Percentiles rank a stretch among this genome's conserved stretches.
Conservation (phyloP, 2,797 vertebrate species). For the Chrosomus eos region DNA sequence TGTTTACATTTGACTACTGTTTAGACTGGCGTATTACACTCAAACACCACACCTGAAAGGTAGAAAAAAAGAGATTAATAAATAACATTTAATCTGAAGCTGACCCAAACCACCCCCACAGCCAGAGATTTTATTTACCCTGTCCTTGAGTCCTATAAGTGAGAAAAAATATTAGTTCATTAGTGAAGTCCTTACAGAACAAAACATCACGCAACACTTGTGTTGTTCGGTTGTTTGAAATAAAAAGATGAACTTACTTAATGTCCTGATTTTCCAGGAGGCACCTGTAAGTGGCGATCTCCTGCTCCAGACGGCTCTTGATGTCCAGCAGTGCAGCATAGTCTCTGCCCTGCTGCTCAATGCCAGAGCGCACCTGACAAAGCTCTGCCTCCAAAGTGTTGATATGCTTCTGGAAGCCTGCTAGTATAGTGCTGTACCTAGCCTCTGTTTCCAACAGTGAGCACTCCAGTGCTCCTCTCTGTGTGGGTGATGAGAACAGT, state of each 20-base stretch:
- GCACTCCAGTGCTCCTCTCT: constrained; percentile 89
- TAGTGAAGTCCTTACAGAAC: not conserved
- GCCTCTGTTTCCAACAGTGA: constrained; percentile 85
- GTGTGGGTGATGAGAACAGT: constrained; percentile 17
- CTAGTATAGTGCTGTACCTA: constrained; percentile 84
- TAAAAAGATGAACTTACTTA: constrained; percentile 68
- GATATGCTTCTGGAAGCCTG: constrained; percentile 79
- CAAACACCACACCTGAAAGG: not conserved
- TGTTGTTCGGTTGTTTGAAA: constrained; percentile 57
- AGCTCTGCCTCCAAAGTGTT: constrained; percentile 81
- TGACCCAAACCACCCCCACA: not conserved
- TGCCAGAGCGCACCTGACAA: constrained; percentile 75
- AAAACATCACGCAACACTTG: not conserved
- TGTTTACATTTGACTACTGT: not conserved
- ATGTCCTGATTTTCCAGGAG: constrained; percentile 82
- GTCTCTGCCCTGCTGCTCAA: constrained; percentile 82
- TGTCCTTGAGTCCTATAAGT: constrained; percentile 31
- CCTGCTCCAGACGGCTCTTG: constrained; percentile 84
- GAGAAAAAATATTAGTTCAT: not conserved
- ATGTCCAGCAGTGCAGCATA: constrained; percentile 81
- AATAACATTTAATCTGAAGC: not conserved
- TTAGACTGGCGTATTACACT: not conserved
- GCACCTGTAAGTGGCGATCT: constrained; percentile 85
- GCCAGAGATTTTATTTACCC: constrained; percentile 42
- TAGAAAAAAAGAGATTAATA: not conserved